phyloP scores from a whole-genome alignment of 2,797 vertebrate species.

The Rhyacichthys aspro region DNA sequence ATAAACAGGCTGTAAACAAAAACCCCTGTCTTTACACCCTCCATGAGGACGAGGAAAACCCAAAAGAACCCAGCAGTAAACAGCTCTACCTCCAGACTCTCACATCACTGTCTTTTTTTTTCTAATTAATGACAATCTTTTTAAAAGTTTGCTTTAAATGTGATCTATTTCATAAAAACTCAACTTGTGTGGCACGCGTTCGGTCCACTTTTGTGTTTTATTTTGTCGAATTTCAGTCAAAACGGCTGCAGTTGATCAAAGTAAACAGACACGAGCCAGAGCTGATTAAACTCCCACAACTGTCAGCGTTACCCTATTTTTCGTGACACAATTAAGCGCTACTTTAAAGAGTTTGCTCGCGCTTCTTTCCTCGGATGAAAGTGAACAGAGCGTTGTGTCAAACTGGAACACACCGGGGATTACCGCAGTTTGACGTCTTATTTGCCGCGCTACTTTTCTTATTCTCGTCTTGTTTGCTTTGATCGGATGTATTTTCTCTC shows the following conservation, averaged over 20 bases:
- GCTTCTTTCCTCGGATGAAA: not conserved
- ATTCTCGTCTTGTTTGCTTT: not conserved
- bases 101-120: too few relatives aligned
- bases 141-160: too few relatives aligned
- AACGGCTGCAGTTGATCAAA: not conserved
- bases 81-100: too few relatives aligned
- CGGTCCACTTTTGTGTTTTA: too few relatives aligned
- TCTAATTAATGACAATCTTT: too few relatives aligned
- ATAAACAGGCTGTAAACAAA: too few relatives aligned
- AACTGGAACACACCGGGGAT: not conserved
- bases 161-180: too few relatives aligned
- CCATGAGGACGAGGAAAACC: too few relatives aligned
- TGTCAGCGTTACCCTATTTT: not conserved
- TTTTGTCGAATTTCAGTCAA: too few relatives aligned
- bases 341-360: not conserved
- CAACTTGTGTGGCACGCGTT: too few relatives aligned
- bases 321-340: not conserved
- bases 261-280: not conserved
- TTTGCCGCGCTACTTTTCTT: not conserved
- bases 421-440: not conserved
- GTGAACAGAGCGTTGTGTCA: conserved; percentile 1
- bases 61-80: too few relatives aligned
- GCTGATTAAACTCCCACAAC: not conserved
- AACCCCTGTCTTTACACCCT: too few relatives aligned
- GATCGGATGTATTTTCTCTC: not conserved